phyloP scores from a whole-genome alignment of 2,113 vertebrate species.

The Thamnaconus septentrionalis region DNA sequence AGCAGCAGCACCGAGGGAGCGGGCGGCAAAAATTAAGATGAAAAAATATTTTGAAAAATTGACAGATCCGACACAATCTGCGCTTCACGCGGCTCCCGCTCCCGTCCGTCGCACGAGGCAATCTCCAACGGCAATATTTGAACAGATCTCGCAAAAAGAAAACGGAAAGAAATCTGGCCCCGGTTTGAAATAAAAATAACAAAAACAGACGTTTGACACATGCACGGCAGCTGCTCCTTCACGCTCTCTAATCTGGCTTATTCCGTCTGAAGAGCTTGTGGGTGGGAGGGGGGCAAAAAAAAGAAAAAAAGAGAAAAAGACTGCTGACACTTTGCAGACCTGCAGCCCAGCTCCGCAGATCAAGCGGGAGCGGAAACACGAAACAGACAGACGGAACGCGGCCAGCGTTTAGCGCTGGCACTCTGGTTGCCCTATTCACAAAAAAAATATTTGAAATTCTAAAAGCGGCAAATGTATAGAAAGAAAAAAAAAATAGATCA shows the following conservation, averaged over 20 bases:
- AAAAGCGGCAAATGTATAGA: too few relatives aligned
- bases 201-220: conserved; percentile 34
- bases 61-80: too few relatives aligned
- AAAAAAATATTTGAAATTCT: background rate
- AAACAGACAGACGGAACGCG: conserved; percentile 44
- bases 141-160: conserved; percentile 12
- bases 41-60: too few relatives aligned
- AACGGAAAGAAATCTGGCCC: too few relatives aligned
- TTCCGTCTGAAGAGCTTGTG: conserved; percentile 15
- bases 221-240: conserved; percentile 54
- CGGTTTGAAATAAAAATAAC: background rate
- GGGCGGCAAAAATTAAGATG: too few relatives aligned
- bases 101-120: too few relatives aligned
- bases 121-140: conserved; percentile 10
- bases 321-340: conserved; percentile 56
- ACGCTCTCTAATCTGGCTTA: conserved; percentile 32
- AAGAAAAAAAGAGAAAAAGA: conserved; percentile 1
- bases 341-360: conserved; percentile 44
- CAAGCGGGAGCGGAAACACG: conserved; percentile 47
- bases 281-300: too few relatives aligned
- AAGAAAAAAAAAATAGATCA: conserved; percentile 4
- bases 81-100: too few relatives aligned
- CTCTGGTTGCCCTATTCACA: conserved; percentile 23
- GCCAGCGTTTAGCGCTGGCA: too few relatives aligned
- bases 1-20: too few relatives aligned